Evolutionary conservation across 2,888 invertebrate genomes (phyloP).

Genomic region (Synanthedon andrenaeformis): DNA sequence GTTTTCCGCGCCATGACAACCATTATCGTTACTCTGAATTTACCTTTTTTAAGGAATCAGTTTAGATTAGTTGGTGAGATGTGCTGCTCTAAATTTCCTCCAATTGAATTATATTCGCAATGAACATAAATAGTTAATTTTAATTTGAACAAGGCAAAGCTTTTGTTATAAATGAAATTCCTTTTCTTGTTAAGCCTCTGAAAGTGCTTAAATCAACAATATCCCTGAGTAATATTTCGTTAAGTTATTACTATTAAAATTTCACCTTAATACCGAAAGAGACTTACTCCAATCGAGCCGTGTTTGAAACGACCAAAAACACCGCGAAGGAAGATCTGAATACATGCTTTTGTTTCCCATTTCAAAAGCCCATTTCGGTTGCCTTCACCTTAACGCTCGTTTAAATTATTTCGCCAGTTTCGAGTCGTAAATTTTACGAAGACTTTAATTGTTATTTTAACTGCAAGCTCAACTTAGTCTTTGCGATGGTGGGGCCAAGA

Average conservation of each 20-base stretch:
- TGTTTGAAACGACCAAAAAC: conserved; percentile 46
- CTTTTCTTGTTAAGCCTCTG: conserved; percentile 18
- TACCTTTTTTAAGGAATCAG: conserved; percentile 40
- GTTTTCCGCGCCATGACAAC: conserved; percentile 58
- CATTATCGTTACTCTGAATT: conserved; percentile 66
- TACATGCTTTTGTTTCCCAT: conserved; percentile 57
- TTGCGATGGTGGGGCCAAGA: conserved; percentile 38
- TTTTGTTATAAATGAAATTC: not conserved
- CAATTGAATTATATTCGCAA: not conserved
- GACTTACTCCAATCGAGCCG: conserved; percentile 32
- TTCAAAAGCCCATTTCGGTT: conserved; percentile 53
- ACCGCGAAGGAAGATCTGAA: conserved; percentile 38
- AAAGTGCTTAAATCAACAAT: conserved; percentile 54
- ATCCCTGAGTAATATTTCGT: conserved; percentile 59
- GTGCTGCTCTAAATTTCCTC: conserved; percentile 10
- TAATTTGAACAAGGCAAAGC: not conserved
- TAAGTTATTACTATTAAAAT: conserved; percentile 62
- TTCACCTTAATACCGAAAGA: conserved; percentile 49
- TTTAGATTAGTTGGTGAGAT: conserved; percentile 9
- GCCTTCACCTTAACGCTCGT: conserved; percentile 45
- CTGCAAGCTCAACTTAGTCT: conserved; percentile 64
- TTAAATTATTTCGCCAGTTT: conserved; percentile 66
- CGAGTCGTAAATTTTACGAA: conserved; percentile 65
- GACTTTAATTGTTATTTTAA: conserved; percentile 72
- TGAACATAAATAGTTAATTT: not conserved